phyloP scores from a whole-genome alignment of 1,140 invertebrate genomes.

The Mizuhopecten yessoensis region DNA sequence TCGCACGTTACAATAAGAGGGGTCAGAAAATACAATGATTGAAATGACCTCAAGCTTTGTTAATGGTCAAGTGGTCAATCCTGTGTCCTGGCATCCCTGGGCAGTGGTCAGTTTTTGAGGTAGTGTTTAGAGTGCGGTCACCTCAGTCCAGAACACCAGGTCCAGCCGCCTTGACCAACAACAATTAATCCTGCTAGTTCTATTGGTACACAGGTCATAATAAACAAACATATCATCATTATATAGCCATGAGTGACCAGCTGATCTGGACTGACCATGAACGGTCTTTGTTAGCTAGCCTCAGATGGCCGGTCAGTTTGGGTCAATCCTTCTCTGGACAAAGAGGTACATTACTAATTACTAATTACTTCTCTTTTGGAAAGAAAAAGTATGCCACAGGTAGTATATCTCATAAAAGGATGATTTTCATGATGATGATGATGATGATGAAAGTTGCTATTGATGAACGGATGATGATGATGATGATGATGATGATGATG shows the following conservation, averaged over 20 bases:
- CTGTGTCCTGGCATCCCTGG: constrained; percentile 10
- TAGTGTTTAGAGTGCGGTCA: constrained; percentile 25
- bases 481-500: too few species aligned
- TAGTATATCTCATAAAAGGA: too few species aligned
- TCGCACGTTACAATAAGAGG: background rate
- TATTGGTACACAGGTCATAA: background rate
- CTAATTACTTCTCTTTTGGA: too few species aligned
- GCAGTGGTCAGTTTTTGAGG: constrained; percentile 12
- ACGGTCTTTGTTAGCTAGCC: background rate
- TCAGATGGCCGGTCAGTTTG: constrained; percentile 3
- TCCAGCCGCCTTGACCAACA: background rate
- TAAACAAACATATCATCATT: constrained; percentile 36
- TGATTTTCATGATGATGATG: too few species aligned
- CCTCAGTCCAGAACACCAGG: background rate
- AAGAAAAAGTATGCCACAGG: too few species aligned
- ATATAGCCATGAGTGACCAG: background rate
- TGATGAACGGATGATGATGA: too few species aligned
- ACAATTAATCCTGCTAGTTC: constrained; percentile 4
- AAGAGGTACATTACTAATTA: too few species aligned
- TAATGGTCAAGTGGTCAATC: constrained; percentile 21
- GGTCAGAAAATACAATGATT: background rate
- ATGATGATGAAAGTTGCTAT: too few species aligned
- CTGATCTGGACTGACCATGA: background rate
- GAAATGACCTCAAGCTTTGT: background rate
- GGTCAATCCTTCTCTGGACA: background rate